Evolutionary conservation across 1,140 invertebrate species (phyloP), one percentile per base, ranked within the genome.

Genomic region (Aphelinus atriplicis): DNA sequence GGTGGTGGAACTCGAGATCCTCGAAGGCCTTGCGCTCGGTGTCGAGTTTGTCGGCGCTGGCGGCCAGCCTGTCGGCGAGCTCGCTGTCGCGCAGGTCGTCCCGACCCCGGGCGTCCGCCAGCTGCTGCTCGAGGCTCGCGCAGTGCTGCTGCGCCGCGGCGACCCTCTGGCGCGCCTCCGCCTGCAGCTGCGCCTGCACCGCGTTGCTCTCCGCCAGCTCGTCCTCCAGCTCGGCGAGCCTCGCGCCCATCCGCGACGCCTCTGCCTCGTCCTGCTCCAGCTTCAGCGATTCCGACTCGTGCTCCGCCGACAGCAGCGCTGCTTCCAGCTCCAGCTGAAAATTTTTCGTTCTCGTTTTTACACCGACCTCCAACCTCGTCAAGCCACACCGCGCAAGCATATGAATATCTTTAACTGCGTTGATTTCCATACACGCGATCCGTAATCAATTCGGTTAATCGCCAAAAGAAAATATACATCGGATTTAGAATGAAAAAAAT

Each of bases 1-100:
- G 89, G 84, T 97, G 94, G 82, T 96, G 94, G 86, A 98, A 98
- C 86, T 98, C 96, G 26, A 97, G 88, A 85, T 98, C 96, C 86
- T 98, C 96, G 83, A 95, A 97, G 51, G 93, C 90, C 89, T 96
- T 94, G 7, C 90, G 90, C 80, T 94, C 93, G 73, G 91, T 92
- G 72, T 94, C 93, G 26, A 94, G 81, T 1, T 90, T 87, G 73
- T 94, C 93, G 77, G 92, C 91, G 45, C 93, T 84, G 26, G 80
- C 56, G 47, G 77, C 75, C 3, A 88, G 81, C 75, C 85, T 83
- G 9, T 84, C 80, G 4, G 71, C 62, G 56, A 88, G 78, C 48
- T 85, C 82, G 26, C 82, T 84, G 51, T 45, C 66, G 3, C 70
- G 56, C 58, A 72, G 7, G 53, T 76, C 70, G 4, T 75, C 71